phyloP scores from a whole-genome alignment of 2,797 vertebrate genomes.

The Chloroceryle amazona region DNA sequence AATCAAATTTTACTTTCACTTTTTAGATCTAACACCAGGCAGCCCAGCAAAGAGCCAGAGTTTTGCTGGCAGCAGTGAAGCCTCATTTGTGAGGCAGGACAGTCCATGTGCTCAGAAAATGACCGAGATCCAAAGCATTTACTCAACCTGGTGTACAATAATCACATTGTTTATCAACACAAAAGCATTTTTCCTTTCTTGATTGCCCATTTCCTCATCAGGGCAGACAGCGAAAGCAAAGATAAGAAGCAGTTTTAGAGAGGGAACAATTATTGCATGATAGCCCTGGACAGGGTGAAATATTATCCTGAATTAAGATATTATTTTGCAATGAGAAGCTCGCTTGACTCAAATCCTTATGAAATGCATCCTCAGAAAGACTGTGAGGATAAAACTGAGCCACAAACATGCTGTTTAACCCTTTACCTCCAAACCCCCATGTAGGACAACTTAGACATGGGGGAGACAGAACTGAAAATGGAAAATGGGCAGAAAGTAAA shows the following conservation, averaged over 20 bases:
- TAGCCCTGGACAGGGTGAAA: not conserved
- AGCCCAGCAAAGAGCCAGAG: not conserved
- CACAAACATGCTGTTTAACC: not conserved
- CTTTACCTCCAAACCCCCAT: not conserved
- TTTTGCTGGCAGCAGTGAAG: not conserved
- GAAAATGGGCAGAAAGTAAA: not conserved
- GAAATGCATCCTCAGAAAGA: not conserved
- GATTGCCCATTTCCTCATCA: not conserved
- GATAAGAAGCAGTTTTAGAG: not conserved
- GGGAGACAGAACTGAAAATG: not conserved
- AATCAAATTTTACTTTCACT: conserved; percentile 8
- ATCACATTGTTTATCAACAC: not conserved
- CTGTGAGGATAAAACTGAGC: not conserved
- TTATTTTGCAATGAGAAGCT: not conserved
- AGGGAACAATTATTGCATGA: not conserved
- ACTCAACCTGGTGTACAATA: not conserved
- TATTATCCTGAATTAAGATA: not conserved
- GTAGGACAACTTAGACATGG: not conserved
- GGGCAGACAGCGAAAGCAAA: not conserved
- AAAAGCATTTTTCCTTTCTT: not conserved
- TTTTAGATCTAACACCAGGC: not conserved
- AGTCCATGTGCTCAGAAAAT: not conserved
- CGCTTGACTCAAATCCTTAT: not conserved
- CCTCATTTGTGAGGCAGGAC: not conserved
- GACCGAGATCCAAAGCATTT: not conserved